Conservation (phyloP, 35 echinoderm and acorn worm species). For the Strongylocentrotus purpuratus region DNA sequence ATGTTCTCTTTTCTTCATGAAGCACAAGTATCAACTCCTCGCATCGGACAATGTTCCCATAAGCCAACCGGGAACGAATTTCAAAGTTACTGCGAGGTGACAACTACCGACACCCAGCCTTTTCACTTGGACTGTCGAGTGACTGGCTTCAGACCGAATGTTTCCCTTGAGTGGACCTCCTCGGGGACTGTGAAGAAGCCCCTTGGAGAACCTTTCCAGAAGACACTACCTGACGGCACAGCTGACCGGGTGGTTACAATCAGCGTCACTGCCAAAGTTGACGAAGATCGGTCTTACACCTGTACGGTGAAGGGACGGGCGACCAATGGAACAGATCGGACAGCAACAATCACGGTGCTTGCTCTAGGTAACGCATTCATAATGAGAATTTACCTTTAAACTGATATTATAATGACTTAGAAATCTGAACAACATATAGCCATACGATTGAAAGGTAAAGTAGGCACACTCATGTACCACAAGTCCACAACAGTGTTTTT, state of each 20-base stretch:
- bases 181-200: background rate
- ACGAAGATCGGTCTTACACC: background rate
- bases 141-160: background rate
- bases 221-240: background rate
- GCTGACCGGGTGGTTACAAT: background rate
- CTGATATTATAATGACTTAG: too few species aligned
- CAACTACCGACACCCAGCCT: background rate
- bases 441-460: too few species aligned
- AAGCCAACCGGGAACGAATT: background rate
- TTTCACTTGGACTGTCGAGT: background rate
- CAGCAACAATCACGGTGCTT: background rate
- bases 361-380: background rate
- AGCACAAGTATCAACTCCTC: background rate
- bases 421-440: too few species aligned
- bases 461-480: too few species aligned
- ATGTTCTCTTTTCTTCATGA: too few species aligned
- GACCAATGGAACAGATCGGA: background rate
- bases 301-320: background rate
- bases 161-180: background rate
- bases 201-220: background rate
- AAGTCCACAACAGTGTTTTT: too few species aligned
- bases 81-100: background rate
- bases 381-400: too few species aligned
- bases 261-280: background rate
- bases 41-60: background rate